phyloP scores from a whole-genome alignment of 1,140 invertebrate species.

The Solenopsis fugax region DNA sequence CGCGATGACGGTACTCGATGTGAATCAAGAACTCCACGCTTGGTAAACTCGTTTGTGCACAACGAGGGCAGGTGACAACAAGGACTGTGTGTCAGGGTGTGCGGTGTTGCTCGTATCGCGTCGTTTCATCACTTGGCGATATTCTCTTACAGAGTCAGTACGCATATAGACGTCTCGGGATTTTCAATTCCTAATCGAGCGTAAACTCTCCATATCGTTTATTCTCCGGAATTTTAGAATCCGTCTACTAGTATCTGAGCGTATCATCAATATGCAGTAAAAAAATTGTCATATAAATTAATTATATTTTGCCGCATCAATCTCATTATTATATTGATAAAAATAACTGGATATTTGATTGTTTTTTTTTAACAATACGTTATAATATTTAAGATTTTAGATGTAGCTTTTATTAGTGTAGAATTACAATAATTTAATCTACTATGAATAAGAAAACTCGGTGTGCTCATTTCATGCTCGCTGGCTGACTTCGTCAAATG shows the following conservation, averaged over 20 bases:
- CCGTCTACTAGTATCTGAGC: neutral
- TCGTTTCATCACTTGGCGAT: constrained; percentile 68
- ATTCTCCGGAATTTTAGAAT: constrained; percentile 64
- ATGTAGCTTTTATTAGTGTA: neutral
- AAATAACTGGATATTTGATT: neutral
- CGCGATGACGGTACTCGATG: neutral
- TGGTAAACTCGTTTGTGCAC: constrained; percentile 67
- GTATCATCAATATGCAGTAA: neutral
- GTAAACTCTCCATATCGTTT: constrained; percentile 46
- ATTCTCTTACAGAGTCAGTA: constrained; percentile 37
- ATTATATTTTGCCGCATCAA: neutral
- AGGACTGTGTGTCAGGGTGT: constrained; percentile 68
- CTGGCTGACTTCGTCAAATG: constrained; percentile 85
- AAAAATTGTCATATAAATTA: neutral
- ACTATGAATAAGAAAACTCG: constrained; percentile 19
- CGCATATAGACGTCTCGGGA: constrained; percentile 60
- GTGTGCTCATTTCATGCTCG: constrained; percentile 43
- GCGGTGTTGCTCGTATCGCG: constrained; percentile 67
- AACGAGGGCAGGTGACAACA: constrained; percentile 63
- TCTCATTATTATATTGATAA: neutral
- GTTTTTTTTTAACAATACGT: neutral
- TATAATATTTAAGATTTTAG: neutral
- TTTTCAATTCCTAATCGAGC: constrained; percentile 65
- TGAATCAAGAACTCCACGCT: constrained; percentile 56
- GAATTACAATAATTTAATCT: neutral